Evolutionary conservation across 2,113 vertebrate species (phyloP).

Genomic region (Archocentrus centrarchus): DNA sequence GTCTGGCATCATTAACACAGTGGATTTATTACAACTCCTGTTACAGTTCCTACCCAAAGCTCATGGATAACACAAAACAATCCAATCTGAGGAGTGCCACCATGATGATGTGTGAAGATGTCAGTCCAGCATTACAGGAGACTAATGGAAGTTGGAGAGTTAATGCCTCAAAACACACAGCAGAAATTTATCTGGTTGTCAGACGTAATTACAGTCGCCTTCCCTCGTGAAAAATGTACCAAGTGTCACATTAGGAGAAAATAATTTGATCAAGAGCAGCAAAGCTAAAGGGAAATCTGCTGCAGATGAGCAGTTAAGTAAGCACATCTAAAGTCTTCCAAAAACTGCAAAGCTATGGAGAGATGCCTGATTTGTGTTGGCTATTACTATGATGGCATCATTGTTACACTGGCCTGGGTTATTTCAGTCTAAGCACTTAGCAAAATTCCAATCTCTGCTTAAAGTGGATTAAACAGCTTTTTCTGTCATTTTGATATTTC

Average conservation of each 20-base stretch:
- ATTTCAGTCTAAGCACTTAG: constrained; percentile 45
- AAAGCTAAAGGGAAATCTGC: neutral
- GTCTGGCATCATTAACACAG: neutral
- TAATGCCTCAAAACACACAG: constrained; percentile 12
- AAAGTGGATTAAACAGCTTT: constrained; percentile 60
- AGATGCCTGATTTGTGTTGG: constrained; percentile 26
- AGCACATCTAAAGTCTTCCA: neutral
- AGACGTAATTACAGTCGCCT: neutral
- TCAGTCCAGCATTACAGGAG: constrained; percentile 30
- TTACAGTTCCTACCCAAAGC: constrained; percentile 6
- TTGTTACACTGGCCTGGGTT: constrained; percentile 25
- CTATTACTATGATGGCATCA: constrained; percentile 33
- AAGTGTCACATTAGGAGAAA: neutral
- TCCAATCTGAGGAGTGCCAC: constrained; percentile 10
- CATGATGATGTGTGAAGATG: constrained; percentile 43
- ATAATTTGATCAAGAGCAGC: neutral
- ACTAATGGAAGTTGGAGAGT: neutral
- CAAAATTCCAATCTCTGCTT: constrained; percentile 43
- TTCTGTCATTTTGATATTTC: constrained; percentile 41
- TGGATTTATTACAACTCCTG: constrained; percentile 24
- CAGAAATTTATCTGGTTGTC: constrained; percentile 20
- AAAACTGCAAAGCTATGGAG: constrained; percentile 17
- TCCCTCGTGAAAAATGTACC: neutral
- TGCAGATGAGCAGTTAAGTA: neutral
- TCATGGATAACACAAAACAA: constrained; percentile 18